Evolutionary conservation across 2,113 vertebrate species (phyloP).

Genomic region (Geothlypis trichas): DNA sequence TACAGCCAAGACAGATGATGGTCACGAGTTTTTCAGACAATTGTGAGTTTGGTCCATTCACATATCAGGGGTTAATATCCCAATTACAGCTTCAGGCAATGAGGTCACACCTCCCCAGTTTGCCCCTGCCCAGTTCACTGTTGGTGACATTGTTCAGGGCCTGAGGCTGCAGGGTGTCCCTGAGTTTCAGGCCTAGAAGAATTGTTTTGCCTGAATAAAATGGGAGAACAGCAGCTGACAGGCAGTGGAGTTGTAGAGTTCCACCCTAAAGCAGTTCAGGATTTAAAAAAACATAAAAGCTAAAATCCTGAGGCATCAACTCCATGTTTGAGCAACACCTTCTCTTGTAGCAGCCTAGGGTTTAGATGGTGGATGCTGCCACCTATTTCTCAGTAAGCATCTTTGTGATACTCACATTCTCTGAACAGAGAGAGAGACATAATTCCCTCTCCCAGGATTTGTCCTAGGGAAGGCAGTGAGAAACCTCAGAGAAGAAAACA

Average conservation of each 20-base stretch:
- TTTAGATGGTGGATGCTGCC: background rate
- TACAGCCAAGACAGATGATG: no score
- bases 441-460: no score
- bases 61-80: background rate
- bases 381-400: background rate
- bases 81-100: background rate
- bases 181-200: background rate
- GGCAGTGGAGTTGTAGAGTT: background rate
- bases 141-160: background rate
- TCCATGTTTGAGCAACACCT: rapidly evolving
- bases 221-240: background rate
- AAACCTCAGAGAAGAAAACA: no score
- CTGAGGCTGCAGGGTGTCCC: background rate
- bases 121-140: background rate
- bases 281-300: background rate
- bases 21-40: background rate
- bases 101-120: background rate
- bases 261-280: background rate
- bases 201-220: background rate
- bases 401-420: no score
- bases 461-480: no score
- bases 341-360: background rate
- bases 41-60: background rate
- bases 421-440: no score
- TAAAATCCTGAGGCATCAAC: background rate